Evolutionary conservation across 2,113 vertebrate genomes (phyloP).

Genomic region (Phrynosoma blainvillii): DNA sequence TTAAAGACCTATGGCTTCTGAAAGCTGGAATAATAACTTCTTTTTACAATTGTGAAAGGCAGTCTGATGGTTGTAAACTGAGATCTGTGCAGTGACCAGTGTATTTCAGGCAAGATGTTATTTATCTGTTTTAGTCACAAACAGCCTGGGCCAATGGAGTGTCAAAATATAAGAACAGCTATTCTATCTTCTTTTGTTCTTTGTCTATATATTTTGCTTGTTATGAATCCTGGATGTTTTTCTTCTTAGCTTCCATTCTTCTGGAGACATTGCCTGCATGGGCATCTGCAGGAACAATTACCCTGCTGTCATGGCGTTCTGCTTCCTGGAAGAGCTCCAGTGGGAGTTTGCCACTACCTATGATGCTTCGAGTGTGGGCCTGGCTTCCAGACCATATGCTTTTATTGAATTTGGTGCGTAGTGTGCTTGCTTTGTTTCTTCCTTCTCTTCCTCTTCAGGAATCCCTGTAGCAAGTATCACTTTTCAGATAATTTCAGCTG

Average conservation of each 20-base stretch:
- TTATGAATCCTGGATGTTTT: background rate
- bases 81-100: too few relatives aligned
- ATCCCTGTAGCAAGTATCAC: background rate
- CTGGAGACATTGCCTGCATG: slow-evolving; percentile 89
- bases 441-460: too few relatives aligned
- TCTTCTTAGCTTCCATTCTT: slow-evolving; percentile 84
- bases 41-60: background rate
- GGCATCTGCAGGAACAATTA: slow-evolving; percentile 87
- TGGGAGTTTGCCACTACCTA: slow-evolving; percentile 92
- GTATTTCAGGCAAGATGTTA: background rate
- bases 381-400: slow-evolving; percentile 90
- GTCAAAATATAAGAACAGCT: background rate
- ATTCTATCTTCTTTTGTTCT: background rate
- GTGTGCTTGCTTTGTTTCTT: background rate
- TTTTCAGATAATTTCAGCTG: background rate
- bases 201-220: background rate
- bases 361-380: slow-evolving; percentile 75
- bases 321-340: slow-evolving; percentile 92
- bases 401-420: slow-evolving; percentile 95
- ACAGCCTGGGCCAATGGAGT: background rate
- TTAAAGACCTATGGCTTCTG: too few relatives aligned
- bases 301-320: slow-evolving; percentile 89
- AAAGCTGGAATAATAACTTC: background rate
- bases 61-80: background rate
- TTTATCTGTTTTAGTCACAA: background rate